phyloP scores from a whole-genome alignment of 1,140 invertebrate genomes.

The Eufriesea mexicana region DNA sequence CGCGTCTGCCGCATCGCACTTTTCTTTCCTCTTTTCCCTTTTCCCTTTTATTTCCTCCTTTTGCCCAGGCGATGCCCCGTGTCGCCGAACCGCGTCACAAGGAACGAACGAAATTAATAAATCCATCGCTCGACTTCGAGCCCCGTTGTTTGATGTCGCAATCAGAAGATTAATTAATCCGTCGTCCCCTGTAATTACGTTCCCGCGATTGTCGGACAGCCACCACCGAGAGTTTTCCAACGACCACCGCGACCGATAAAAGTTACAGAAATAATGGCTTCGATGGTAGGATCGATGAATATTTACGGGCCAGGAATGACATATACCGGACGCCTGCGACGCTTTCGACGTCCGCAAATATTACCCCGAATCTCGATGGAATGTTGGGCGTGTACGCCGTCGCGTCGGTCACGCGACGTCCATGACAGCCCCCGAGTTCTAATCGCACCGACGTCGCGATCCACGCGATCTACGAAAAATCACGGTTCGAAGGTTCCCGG shows the following conservation, averaged over 20 bases:
- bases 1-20: neutral
- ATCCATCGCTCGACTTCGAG: neutral
- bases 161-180: slow-evolving; percentile 37
- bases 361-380: neutral
- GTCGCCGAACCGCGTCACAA: neutral
- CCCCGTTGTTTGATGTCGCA: slow-evolving; percentile 23
- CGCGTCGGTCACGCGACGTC: neutral
- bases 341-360: slow-evolving; percentile 29
- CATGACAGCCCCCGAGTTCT: neutral
- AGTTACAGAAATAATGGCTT: slow-evolving; percentile 22
- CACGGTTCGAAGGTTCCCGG: neutral
- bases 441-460: neutral
- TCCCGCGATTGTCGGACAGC: slow-evolving; percentile 5
- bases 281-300: slow-evolving; percentile 11
- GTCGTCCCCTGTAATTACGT: slow-evolving; percentile 19
- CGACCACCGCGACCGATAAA: slow-evolving; percentile 9
- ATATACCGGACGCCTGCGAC: neutral
- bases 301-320: neutral
- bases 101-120: slow-evolving; percentile 34
- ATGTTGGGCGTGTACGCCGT: neutral
- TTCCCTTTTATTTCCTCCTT: neutral
- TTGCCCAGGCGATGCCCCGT: neutral
- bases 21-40: neutral
- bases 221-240: slow-evolving; percentile 9
- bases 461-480: neutral